Conservation (phyloP, 92 coral and sea anemone species). For the Plumapathes pennacea region DNA sequence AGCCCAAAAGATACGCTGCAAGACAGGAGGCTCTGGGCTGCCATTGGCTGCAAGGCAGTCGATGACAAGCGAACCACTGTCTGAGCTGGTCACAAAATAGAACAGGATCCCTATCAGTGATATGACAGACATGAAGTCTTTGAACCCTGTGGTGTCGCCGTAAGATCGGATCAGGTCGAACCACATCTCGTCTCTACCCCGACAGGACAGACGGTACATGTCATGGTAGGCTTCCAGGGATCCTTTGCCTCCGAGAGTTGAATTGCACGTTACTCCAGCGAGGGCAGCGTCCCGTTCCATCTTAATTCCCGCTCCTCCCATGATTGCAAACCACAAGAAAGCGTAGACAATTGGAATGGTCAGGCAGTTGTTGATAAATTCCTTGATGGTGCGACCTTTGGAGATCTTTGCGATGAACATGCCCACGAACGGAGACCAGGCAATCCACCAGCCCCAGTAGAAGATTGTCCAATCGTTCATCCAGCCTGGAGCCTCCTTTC, state of each 20-base stretch:
- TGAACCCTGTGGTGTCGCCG: conserved; percentile 60
- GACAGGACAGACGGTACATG: conserved; percentile 75
- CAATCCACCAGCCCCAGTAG: conserved; percentile 99
- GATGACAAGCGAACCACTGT: conserved; percentile 89
- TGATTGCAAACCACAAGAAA: conserved; percentile 85
- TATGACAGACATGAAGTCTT: conserved; percentile 61
- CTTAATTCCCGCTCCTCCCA: conserved; percentile 73
- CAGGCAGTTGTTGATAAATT: conserved; percentile 73
- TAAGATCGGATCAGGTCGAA: conserved; percentile 76
- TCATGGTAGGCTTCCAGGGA: conserved; percentile 55
- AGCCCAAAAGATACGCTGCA: conserved; percentile 93
- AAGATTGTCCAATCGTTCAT: conserved; percentile 92
- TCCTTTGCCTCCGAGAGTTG: conserved; percentile 60
- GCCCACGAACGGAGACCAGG: conserved; percentile 94
- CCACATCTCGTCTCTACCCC: conserved; percentile 69
- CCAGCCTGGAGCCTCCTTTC: conserved; percentile 70
- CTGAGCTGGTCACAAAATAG: conserved; percentile 94
- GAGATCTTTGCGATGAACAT: conserved; percentile 88
- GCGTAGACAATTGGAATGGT: conserved; percentile 80
- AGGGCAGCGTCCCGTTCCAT: conserved; percentile 75
- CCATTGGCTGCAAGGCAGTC: conserved; percentile 92
- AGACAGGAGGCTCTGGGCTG: conserved; percentile 82
- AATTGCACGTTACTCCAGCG: conserved; percentile 46
- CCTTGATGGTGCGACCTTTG: conserved; percentile 77
- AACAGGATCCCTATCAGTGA: conserved; percentile 75